Base-by-base conservation (phyloP, 1,140 invertebrate species). In the Gryllus bimaculatus region DNA sequence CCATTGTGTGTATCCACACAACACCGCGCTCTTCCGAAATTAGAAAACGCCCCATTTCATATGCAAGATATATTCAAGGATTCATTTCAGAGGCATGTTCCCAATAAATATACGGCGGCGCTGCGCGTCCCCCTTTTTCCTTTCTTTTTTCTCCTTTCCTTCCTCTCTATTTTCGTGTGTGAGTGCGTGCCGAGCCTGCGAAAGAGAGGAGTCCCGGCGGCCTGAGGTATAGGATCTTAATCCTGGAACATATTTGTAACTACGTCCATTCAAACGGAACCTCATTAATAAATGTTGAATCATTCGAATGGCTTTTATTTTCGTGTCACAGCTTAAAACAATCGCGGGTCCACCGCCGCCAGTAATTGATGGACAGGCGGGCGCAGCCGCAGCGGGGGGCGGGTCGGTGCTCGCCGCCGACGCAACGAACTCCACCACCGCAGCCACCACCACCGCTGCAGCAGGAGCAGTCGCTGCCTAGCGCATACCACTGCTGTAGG, bases 281-380 rank as follows among this genome's bases (percentile, higher is more conserved):
- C 54, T 66, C 54, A 66, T 66, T 66, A 66, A 66, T 66, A 66
- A 66, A 66, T 66, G 54, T 66, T 66, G 54, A 66, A 66, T 66
- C 54, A 66, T 66, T 66, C 54, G 54, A 66, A 18, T 66, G 54
- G 54, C 54, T 66, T 66, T 66, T 66, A 66, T 66, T 66, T 66
- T 66, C 54, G 54, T 66, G 54, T 66, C 54, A 66, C 54, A 66
- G 54, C 54, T 66, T 66, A 66, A 66, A 66, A 66, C 54, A 66
- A 66, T 66, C 54, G 54, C 54, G 54, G 54, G 10, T 66, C 54
- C 2, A 18, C 18, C 54, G 10, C 54, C 54, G 54, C 54, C 18
- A 66, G 54, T 66, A 66, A 66, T 66, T 66, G 54, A 66, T 66
- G 54, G 54, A 66, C 54, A 66, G 54, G 54, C 54, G 54, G 54